These are phyloP conservation scores for Sweltsa coloradensis DNA, from an alignment of 1,140 invertebrate genomes.

Conservation along the genomic window DNA sequence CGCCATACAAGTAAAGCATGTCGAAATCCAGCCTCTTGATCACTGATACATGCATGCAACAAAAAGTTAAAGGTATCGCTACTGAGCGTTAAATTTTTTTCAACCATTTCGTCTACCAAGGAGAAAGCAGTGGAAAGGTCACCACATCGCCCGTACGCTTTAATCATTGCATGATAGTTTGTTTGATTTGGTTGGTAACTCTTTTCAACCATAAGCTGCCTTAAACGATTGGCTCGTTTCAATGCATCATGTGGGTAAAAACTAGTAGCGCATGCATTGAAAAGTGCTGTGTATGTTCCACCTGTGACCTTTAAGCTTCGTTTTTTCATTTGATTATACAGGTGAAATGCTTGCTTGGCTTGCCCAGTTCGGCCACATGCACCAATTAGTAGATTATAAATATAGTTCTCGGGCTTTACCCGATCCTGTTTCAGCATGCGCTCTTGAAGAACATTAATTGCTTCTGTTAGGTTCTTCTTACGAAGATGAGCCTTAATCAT, in stretches of 20 bases:
- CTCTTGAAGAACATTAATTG: conserved; percentile 59
- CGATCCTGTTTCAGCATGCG: conserved; percentile 60
- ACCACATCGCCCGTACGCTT: conserved; percentile 74
- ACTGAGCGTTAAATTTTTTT: conserved; percentile 47
- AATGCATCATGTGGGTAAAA: conserved; percentile 50
- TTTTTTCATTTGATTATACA: conserved; percentile 74
- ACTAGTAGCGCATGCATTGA: conserved; percentile 78
- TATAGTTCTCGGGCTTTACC: conserved; percentile 61
- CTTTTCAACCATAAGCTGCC: conserved; percentile 53
- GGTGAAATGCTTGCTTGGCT: conserved; percentile 67
- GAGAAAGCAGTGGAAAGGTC: conserved; percentile 62
- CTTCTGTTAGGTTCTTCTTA: conserved; percentile 44
- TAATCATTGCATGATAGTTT: conserved; percentile 81
- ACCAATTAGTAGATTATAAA: conserved; percentile 68
- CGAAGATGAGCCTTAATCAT: conserved; percentile 52
- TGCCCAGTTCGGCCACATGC: conserved; percentile 69
- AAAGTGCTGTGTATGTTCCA: conserved; percentile 67
- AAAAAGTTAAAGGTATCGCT: conserved; percentile 64
- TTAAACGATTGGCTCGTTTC: conserved; percentile 46
- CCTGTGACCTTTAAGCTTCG: conserved; percentile 48
- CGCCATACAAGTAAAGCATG: conserved; percentile 74
- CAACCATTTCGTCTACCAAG: conserved; percentile 71
- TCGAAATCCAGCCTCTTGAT: conserved; percentile 65
- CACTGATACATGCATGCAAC: conserved; percentile 65
- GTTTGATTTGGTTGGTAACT: conserved; percentile 53